Evolutionary conservation across 2,888 invertebrate genomes (phyloP).

Genomic region (Agriopis marginaria): DNA sequence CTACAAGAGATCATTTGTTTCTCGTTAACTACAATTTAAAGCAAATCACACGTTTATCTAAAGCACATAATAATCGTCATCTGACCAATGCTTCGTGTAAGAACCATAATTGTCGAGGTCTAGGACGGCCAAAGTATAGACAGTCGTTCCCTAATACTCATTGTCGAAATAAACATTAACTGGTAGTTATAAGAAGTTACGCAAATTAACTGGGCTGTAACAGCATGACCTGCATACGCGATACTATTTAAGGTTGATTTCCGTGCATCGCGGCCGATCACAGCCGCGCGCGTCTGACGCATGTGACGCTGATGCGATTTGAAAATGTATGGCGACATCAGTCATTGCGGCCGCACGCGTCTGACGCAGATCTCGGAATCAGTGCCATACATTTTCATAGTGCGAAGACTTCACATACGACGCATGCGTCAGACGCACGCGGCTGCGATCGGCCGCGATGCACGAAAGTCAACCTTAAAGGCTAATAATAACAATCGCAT

Average conservation of each 20-base stretch:
- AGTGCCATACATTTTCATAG: no score
- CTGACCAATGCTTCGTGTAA: conserved; percentile 26
- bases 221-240: conserved; percentile 52
- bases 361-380: no score
- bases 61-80: conserved; percentile 34
- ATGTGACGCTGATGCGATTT: no score
- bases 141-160: conserved; percentile 54
- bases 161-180: conserved; percentile 49
- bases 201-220: conserved; percentile 64
- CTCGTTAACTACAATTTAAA: conserved; percentile 30
- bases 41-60: conserved; percentile 34
- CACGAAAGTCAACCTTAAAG: background rate
- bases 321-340: no score
- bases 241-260: conserved; percentile 18
- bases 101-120: conserved; percentile 56
- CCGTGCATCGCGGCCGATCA: no score
- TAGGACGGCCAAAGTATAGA: conserved; percentile 56
- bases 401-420: no score
- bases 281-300: no score
- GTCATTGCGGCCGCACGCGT: no score
- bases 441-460: no score
- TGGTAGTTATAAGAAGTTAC: conserved; percentile 46
- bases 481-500: conserved; percentile 32
- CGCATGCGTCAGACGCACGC: no score
- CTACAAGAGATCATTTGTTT: conserved; percentile 26